A percentile compares a stretch with the other conserved stretches of the same genome.
Conservation (phyloP, 1,140 invertebrate genomes). For the Drosophila malerkotliana region DNA sequence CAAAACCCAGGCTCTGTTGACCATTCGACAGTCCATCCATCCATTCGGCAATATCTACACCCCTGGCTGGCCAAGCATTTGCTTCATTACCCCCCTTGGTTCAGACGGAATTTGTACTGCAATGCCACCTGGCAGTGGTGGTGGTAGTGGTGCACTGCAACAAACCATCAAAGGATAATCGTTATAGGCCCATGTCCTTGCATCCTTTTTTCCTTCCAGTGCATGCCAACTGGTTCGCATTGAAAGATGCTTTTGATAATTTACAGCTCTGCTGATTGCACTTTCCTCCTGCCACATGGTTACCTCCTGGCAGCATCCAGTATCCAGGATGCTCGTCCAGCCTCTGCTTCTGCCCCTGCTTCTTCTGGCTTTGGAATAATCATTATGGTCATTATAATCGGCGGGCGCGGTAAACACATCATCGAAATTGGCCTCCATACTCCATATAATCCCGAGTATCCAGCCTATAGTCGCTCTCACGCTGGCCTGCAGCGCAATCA, state of each 20-base stretch:
- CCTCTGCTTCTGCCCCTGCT: not conserved
- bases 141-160: constrained; percentile 10
- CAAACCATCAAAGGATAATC: not conserved
- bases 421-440: not conserved
- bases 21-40: constrained; percentile 15
- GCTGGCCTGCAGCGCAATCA: constrained; percentile 7
- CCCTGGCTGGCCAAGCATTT: constrained; percentile 17
- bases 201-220: not conserved
- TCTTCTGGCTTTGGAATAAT: not conserved
- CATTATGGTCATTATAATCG: constrained; percentile 12
- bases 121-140: not conserved
- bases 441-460: not conserved
- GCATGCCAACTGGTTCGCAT: constrained; percentile 16
- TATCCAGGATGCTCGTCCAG: not conserved
- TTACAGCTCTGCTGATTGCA: constrained; percentile 75
- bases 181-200: no score
- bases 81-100: constrained; percentile 42
- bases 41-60: not conserved
- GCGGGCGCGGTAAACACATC: constrained; percentile 33
- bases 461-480: not conserved
- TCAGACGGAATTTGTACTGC: constrained; percentile 21
- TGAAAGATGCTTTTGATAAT: constrained; percentile 73
- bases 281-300: constrained; percentile 39
- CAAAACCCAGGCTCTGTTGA: constrained; percentile 19
- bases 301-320: constrained; percentile 16